phyloP scores from a whole-genome alignment of 2,113 vertebrate genomes.

The Takifugu flavidus region DNA sequence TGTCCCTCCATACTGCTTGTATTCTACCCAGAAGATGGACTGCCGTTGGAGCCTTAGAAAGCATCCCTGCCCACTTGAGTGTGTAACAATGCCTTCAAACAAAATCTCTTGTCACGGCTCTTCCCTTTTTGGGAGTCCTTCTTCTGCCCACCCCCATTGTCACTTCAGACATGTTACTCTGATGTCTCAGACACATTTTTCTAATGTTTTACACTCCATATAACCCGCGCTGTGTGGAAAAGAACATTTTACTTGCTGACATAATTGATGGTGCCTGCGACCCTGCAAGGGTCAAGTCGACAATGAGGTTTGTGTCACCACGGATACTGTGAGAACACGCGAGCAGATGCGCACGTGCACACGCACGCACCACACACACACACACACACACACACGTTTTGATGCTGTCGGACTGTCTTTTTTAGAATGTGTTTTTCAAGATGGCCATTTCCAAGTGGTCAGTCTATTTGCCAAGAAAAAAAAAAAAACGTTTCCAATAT shows the following conservation, averaged over 20 bases:
- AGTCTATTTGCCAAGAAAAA: too few species aligned
- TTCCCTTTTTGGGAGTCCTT: slow-evolving; percentile 81
- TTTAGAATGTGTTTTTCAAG: too few species aligned
- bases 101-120: slow-evolving; percentile 85
- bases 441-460: too few species aligned
- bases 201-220: slow-evolving; percentile 96
- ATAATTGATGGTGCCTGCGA: slow-evolving; percentile 79
- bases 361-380: slow-evolving; percentile 1
- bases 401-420: not conserved
- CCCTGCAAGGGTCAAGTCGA: slow-evolving; percentile 75
- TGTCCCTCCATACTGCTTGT: slow-evolving; percentile 85
- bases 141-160: slow-evolving; percentile 69
- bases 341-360: slow-evolving; percentile 22
- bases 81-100: slow-evolving; percentile 85
- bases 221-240: slow-evolving; percentile 83
- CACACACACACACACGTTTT: not conserved
- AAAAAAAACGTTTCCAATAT: too few species aligned
- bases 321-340: slow-evolving; percentile 49
- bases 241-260: slow-evolving; percentile 78
- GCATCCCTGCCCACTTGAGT: slow-evolving; percentile 73
- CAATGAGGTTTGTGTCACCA: slow-evolving; percentile 80
- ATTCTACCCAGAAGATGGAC: slow-evolving; percentile 80
- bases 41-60: slow-evolving; percentile 80
- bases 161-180: slow-evolving; percentile 78
- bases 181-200: slow-evolving; percentile 85